Percentiles rank a stretch among this genome's conserved stretches.
phyloP scores from a whole-genome alignment of 2,888 invertebrate genomes.

The Chymomyza caudatula region DNA sequence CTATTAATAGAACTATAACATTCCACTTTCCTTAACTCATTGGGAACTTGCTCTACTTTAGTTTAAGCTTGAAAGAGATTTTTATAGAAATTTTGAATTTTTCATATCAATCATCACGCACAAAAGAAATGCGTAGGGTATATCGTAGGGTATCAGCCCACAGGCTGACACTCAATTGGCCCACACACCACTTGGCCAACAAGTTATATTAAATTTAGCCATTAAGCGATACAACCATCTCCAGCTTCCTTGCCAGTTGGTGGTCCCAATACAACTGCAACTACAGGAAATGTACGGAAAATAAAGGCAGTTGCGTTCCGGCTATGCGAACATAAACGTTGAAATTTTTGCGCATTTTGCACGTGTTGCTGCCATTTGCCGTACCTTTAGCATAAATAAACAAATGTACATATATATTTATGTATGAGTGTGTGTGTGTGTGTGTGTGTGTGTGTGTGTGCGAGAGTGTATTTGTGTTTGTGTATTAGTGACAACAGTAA shows the following conservation, averaged over 20 bases:
- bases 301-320: conserved; percentile 12
- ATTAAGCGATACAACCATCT: conserved; percentile 20
- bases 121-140: background rate
- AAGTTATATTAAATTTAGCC: conserved; percentile 47
- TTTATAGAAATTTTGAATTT: background rate
- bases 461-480: background rate
- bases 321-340: conserved; percentile 34
- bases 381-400: conserved; percentile 42
- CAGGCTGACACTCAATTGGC: background rate
- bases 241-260: conserved; percentile 21
- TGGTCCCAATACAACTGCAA: background rate
- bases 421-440: conserved; percentile 12
- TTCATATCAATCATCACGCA: background rate
- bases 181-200: conserved; percentile 29
- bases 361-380: conserved; percentile 53
- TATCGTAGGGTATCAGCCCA: background rate
- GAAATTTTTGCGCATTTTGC: conserved; percentile 56
- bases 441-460: background rate
- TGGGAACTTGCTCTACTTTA: background rate
- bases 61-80: background rate
- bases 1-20: too few species aligned
- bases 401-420: conserved; percentile 31
- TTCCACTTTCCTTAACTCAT: too few species aligned
- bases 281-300: conserved; percentile 11
- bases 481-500: background rate